Conservation (phyloP, 2,113 vertebrate genomes). For the Phaetusa simplex region DNA sequence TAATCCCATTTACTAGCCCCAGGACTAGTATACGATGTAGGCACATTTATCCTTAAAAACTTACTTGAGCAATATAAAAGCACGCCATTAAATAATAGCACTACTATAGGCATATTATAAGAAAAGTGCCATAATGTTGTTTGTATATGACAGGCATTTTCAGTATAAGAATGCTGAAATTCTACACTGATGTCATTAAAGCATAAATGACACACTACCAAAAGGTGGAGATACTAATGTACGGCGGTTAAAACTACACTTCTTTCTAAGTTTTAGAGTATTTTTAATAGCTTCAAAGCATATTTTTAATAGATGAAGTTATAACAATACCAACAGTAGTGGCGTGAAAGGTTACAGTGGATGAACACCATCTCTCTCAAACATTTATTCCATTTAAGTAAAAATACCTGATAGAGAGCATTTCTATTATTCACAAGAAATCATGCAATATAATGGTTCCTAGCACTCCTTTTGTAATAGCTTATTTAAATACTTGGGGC, state of each 20-base stretch:
- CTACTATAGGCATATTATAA: conserved; percentile 66
- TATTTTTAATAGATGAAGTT: conserved; percentile 71
- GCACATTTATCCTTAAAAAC: conserved; percentile 66
- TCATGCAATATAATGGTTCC: conserved; percentile 74
- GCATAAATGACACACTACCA: conserved; percentile 59
- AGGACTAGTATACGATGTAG: neutral
- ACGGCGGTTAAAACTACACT: conserved; percentile 56
- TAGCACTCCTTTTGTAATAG: conserved; percentile 75
- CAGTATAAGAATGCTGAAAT: conserved; percentile 70
- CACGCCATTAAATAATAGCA: conserved; percentile 58
- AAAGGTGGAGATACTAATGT: conserved; percentile 61
- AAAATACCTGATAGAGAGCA: conserved; percentile 75
- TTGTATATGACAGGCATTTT: conserved; percentile 74
- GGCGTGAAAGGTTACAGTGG: conserved; percentile 72
- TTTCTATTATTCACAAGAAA: conserved; percentile 77
- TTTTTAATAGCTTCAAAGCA: conserved; percentile 62
- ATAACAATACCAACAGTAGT: conserved; percentile 66
- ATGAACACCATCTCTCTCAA: conserved; percentile 71
- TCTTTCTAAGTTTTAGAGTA: conserved; percentile 66
- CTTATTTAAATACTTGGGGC: conserved; percentile 78
- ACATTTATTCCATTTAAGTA: conserved; percentile 77
- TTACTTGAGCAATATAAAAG: conserved; percentile 59
- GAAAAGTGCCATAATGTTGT: conserved; percentile 71
- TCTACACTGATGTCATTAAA: conserved; percentile 66
- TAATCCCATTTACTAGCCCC: neutral